phyloP scores from a whole-genome alignment of 2,888 invertebrate species.

The Ormyrus rosae region DNA sequence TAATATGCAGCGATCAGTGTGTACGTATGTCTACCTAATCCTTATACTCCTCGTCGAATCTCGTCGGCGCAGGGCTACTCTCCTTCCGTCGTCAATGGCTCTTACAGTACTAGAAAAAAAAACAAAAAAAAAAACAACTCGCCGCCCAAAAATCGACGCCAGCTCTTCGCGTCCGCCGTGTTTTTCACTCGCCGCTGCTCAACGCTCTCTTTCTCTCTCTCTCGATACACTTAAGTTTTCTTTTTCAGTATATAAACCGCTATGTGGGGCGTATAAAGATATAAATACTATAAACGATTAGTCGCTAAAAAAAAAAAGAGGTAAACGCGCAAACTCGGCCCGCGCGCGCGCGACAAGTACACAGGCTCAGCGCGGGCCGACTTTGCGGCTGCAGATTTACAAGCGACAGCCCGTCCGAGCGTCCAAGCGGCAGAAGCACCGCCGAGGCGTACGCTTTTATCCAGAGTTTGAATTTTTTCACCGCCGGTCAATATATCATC shows the following conservation, averaged over 20 bases:
- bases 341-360: neutral
- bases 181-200: neutral
- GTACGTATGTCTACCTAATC: neutral
- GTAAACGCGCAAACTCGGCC: slow-evolving; percentile 38
- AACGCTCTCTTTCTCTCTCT: slow-evolving; percentile 18
- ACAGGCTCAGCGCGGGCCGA: slow-evolving; percentile 21
- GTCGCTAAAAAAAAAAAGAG: slow-evolving; percentile 41
- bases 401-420: slow-evolving; percentile 61
- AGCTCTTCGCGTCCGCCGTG: too few relatives aligned
- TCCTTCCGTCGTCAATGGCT: slow-evolving; percentile 45
- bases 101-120: slow-evolving; percentile 45
- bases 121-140: slow-evolving; percentile 1
- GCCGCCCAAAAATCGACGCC: neutral
- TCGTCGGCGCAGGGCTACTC: neutral
- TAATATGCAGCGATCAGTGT: slow-evolving; percentile 66
- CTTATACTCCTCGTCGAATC: neutral
- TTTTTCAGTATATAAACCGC: slow-evolving; percentile 50
- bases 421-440: slow-evolving; percentile 62
- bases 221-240: slow-evolving; percentile 52
- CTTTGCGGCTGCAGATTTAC: slow-evolving; percentile 56
- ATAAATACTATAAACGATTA: slow-evolving; percentile 58
- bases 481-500: neutral
- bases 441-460: neutral
- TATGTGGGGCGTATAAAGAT: slow-evolving; percentile 56
- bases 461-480: slow-evolving; percentile 2